Evolutionary conservation across 2,113 vertebrate species (phyloP), one percentile per base, ranked within the genome.

Genomic region (Hippopotamus amphibius): DNA sequence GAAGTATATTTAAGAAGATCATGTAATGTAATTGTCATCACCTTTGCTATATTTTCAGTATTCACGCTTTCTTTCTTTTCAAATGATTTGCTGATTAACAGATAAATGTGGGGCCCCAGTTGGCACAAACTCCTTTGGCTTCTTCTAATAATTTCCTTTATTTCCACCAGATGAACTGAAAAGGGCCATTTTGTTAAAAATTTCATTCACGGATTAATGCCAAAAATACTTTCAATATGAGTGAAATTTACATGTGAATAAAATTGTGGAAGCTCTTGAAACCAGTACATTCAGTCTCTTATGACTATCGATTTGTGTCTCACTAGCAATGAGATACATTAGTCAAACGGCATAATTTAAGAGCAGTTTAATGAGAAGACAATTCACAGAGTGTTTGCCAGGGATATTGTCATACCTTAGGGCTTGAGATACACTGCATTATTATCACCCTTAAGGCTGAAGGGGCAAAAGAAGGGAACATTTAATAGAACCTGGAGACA

Each of bases 1-100:
- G 91, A 93, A 97, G 95, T 98, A 88, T 95, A 76, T 94, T 93
- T 96, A 94, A 93, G 92, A 97, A 89, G 77, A 97, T 96, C 79
- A 93, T 59, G 93, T 92, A 66, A 96, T 97, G 96, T 96, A 94
- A 89, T 95, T 96, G 93, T 97, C 66, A 95, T 95, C 22, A 79
- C 88, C 95, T 95, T 93, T 41, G 90, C 86, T 59, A 21, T 68
- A 30, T 79, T 93, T 91, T 83, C 21, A 79, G 41, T 80, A 83
- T 33, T 59, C 55, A 57, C 48, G 2, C 3, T 76, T 94, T 77
- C 82, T 50, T 84, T 50, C 14, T 37, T 65, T 46, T 12, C 10
- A 96, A 87, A 21, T 12, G 92, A 74, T 59, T 87, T 92, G 5
- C 26, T 69, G 22, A 90, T 87, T 96, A 63, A 53, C 11, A 83